Conservation (phyloP, 2,888 invertebrate genomes). For the Lithophane semibrunnea region DNA sequence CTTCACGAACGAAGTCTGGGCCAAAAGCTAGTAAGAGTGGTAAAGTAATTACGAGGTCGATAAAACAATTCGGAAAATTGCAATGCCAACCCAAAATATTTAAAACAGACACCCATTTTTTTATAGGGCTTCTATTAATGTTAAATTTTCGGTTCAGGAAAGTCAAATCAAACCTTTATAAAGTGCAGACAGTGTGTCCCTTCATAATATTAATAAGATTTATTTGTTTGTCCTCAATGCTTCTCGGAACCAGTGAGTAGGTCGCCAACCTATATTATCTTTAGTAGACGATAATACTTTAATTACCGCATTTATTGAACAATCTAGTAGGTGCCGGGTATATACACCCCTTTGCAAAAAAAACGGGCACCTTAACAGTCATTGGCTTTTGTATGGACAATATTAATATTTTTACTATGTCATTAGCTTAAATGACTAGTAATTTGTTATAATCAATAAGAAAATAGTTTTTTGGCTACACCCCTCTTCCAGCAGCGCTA, state of each 20-base stretch:
- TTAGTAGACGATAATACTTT: conserved; percentile 47
- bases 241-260: conserved; percentile 32
- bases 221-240: conserved; percentile 40
- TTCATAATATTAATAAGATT: conserved; percentile 24
- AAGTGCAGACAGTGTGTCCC: background rate
- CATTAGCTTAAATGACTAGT: too few relatives aligned
- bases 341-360: too few relatives aligned
- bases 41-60: too few relatives aligned
- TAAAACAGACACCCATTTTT: background rate
- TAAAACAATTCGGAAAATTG: background rate
- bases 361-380: too few relatives aligned
- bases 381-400: too few relatives aligned
- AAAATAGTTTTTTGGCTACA: too few relatives aligned
- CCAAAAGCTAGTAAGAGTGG: too few relatives aligned
- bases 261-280: conserved; percentile 58
- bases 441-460: too few relatives aligned
- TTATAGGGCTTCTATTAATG: too few relatives aligned
- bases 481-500: too few relatives aligned
- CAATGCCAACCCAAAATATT: background rate
- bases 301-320: conserved; percentile 47
- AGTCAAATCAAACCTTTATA: background rate
- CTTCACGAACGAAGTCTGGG: too few relatives aligned
- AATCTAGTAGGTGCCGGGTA: conserved; percentile 25
- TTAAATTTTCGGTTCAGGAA: background rate
- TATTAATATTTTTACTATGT: too few relatives aligned